Evolutionary conservation across 2,888 invertebrate species (phyloP).

Genomic region (Oligia fasciuncula): DNA sequence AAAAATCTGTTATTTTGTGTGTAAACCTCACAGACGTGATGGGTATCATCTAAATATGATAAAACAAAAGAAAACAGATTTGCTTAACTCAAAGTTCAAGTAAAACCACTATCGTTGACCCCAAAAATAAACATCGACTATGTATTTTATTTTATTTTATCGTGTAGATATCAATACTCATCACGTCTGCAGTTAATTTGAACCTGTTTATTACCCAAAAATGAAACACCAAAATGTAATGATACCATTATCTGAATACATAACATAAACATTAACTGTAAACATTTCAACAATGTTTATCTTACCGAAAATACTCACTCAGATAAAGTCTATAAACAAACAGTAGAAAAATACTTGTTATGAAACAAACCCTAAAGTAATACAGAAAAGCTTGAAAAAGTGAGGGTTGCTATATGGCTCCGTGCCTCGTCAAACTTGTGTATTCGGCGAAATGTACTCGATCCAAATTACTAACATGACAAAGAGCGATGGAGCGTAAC

Average conservation of each 20-base stretch:
- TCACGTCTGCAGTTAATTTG: too few relatives aligned
- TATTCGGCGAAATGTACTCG: slow-evolving; percentile 58
- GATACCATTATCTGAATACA: slow-evolving; percentile 15
- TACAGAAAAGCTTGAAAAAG: slow-evolving; percentile 42
- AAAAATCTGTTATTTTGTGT: too few relatives aligned
- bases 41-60: not conserved
- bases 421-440: slow-evolving; percentile 51
- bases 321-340: slow-evolving; percentile 42
- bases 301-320: slow-evolving; percentile 18
- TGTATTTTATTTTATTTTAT: too few relatives aligned
- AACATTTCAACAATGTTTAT: slow-evolving; percentile 40
- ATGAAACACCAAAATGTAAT: not conserved
- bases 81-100: not conserved
- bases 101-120: not conserved
- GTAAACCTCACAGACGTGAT: not conserved
- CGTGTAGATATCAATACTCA: too few relatives aligned
- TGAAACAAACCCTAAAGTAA: slow-evolving; percentile 48
- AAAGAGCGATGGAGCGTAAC: slow-evolving; percentile 57
- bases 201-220: not conserved
- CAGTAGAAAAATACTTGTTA: slow-evolving; percentile 29
- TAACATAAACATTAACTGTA: slow-evolving; percentile 8
- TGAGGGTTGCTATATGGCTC: slow-evolving; percentile 27
- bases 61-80: not conserved
- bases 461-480: slow-evolving; percentile 65
- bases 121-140: too few relatives aligned